A percentile compares a stretch with the other conserved stretches of the same genome.
These are phyloP conservation scores for Micromys minutus DNA, from an alignment of 2,113 vertebrate genomes.

Conservation along the genomic window DNA sequence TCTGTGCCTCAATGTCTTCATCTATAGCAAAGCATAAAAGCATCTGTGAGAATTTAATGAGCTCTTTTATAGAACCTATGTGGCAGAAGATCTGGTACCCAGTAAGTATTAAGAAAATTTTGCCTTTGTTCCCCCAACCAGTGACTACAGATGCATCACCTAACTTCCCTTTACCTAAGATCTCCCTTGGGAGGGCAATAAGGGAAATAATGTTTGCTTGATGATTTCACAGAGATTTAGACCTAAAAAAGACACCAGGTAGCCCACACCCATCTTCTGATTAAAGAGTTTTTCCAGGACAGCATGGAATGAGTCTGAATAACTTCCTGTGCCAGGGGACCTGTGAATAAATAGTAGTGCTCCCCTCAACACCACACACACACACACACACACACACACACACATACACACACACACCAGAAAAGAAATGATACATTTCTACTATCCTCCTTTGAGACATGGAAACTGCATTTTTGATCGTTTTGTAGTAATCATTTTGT, in stretches of 20 bases:
- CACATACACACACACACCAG: neutral
- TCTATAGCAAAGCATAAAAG: neutral
- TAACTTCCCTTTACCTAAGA: neutral
- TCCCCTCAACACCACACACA: neutral
- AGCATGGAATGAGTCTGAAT: slow-evolving; percentile 6
- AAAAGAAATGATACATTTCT: neutral
- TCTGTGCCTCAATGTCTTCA: slow-evolving; percentile 32
- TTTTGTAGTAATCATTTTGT: slow-evolving; percentile 46
- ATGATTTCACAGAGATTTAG: neutral
- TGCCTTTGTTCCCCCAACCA: slow-evolving; percentile 6
- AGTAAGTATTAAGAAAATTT: neutral
- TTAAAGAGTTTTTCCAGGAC: slow-evolving; percentile 21
- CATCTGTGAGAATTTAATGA: slow-evolving; percentile 11
- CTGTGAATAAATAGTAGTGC: neutral
- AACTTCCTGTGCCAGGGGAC: neutral
- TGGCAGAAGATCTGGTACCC: neutral
- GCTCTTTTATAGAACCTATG: neutral
- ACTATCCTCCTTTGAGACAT: neutral
- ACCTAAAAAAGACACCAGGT: neutral
- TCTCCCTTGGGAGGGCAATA: neutral
- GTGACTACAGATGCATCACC: neutral
- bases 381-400: neutral
- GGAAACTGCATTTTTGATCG: neutral
- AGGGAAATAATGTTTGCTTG: neutral
- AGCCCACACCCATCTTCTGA: neutral